Conservation (phyloP, 2,113 vertebrate genomes). For the Varanus salvator region DNA sequence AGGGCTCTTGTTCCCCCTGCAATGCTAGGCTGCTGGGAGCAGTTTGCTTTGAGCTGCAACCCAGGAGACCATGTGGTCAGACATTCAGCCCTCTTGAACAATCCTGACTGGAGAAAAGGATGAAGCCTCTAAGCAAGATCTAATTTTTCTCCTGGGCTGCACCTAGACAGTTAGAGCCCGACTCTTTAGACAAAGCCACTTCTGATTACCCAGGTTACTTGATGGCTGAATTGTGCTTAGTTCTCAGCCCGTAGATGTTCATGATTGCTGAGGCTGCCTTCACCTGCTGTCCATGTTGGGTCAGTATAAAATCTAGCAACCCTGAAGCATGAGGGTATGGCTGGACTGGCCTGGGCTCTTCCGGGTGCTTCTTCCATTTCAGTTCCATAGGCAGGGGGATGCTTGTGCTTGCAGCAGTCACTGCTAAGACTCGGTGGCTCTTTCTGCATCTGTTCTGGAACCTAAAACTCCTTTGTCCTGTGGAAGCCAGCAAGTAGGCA, state of each 20-base stretch:
- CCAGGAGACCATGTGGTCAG: background rate
- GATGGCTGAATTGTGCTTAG: background rate
- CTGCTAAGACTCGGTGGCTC: background rate
- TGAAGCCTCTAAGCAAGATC: background rate
- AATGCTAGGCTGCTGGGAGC: background rate
- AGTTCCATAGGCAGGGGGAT: background rate
- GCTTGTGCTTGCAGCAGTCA: background rate
- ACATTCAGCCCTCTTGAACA: background rate
- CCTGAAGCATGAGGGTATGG: background rate
- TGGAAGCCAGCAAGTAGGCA: background rate
- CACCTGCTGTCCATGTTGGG: background rate
- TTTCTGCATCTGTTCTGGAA: background rate
- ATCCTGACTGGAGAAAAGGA: background rate
- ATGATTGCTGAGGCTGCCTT: background rate
- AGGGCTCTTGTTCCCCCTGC: background rate
- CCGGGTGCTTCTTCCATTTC: too few species aligned
- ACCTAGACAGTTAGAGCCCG: background rate
- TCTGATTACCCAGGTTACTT: background rate
- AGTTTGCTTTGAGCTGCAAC: background rate
- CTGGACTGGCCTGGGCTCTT: background rate
- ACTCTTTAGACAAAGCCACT: background rate
- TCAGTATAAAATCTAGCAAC: too few species aligned
- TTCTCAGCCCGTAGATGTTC: background rate
- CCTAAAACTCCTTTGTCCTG: background rate
- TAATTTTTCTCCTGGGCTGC: background rate